Evolutionary conservation across 2,888 invertebrate genomes (phyloP), one percentile per base, ranked within the genome.

Genomic region (Escarpia spicata): DNA sequence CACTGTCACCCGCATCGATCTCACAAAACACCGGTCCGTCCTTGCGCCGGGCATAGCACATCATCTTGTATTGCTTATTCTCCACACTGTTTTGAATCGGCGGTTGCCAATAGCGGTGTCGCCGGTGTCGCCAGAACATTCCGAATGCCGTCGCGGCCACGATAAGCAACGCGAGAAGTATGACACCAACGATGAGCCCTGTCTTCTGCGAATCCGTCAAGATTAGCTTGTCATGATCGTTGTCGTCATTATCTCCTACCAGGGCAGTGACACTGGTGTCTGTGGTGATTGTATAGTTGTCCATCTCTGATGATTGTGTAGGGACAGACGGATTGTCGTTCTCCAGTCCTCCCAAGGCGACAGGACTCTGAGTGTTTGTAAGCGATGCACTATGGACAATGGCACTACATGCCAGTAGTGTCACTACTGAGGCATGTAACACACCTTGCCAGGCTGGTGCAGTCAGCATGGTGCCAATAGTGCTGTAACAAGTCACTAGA

Each of bases 101-200:
- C 2, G 92, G 92, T 10, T 37, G 92, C 93, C 93, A 93, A 92
- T 92, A 93, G 37, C 60, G 75, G 58, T 92, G 91, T 19, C 92
- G 93, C 90, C 92, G 92, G 44, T 92, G 92, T 6, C 93, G 92
- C 45, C 91, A 91, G 58, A 92, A 91, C 19, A 92, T 37, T 15
- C 43, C 75, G 52, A 93, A 3, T 9, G 92, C 91, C 31, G 92
- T 92, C 37, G 92, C 45, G 0, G 89, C 91, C 6, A 92, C 91
- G 12, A 93, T 60, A 43, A 93, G 10, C 8, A 93, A 26, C 9
- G 92, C 75, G 2, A 75, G 45, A 1, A 92, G 89, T 4, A 93
- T 75, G 91, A 91, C 43, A 37, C 90, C 92, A 10, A 60, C 92
- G 43, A 92, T 92, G 89, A 90, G 60, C 2, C 92, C 93, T 26